Evolutionary conservation across 2,797 vertebrate genomes (phyloP), one percentile per base, ranked within the genome.

Genomic region (Myripristis jacobus): DNA sequence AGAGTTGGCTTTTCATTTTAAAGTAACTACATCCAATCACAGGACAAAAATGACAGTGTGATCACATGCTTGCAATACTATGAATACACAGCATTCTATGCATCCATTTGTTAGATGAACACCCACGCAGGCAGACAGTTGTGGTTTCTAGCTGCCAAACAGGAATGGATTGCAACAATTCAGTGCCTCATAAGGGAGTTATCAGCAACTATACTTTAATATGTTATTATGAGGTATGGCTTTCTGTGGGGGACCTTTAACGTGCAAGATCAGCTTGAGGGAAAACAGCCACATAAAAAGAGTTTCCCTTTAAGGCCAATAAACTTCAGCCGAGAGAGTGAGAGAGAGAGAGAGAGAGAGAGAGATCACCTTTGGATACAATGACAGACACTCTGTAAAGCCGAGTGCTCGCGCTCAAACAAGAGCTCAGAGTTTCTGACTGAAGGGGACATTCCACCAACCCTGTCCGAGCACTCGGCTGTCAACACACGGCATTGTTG

Each of bases 401-500:
- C 63, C 52, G 57, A 29, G 66, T 3, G 62, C 31, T 38, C 47
- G 65, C n/a, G 55, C 46, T 66, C 6, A 79, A 73, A 90, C 88
- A 83, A 90, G 44, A 68, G 57, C 41, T 4, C 6, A 88, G 27
- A 43, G 34, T 84, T 48, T 34, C 66, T 79, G 71, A 88, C 78
- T 68, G 82, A 82, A 75, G 73, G 79, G 82, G 83, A 90, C 90
- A 93, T 93, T 93, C 90, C 90, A 83, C 74, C 16, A 79, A 90
- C 77, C 81, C 85, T 31, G 89, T 89, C 80, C 75, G 54, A 80
- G 84, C 84, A 83, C 81, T 82, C 74, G 18, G 79, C 88, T 91
- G 89, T 93, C 92, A 92, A 93, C 91, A 90, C 91, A 89, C n/a
- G 1, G 83, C 84, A 90, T 92, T 92, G 89, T 91, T 91, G 83